Base-by-base conservation (phyloP, 1,140 invertebrate species). In the Drosophila orena region DNA sequence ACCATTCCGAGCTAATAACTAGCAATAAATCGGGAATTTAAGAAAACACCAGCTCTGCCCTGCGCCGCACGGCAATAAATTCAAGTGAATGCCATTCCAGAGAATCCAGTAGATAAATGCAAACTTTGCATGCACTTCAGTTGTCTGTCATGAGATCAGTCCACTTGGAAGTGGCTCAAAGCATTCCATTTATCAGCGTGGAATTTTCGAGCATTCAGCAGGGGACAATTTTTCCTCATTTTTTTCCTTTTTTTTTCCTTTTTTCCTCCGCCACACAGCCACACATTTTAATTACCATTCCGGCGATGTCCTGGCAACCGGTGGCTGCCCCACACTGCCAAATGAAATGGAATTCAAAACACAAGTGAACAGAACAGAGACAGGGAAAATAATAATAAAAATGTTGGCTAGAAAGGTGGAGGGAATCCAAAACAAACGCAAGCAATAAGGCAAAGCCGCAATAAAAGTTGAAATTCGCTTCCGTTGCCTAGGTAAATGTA, bases 401-500 rank as follows among this genome's bases (percentile, higher is more conserved):
- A 56, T 46, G 62, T 34, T 56, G 30, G 69, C 40, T 40, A 44
- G 42, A 69, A 69, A 70, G 50, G 30, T 8, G 30, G 30, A 7
- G 30, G 30, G 7, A 30, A 8, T 30, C 42, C 35, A 57, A 49
- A 35, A 50, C 15, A 7, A 35, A 49, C 60, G 40, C 27, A 70
- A 70, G 68, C 64, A 70, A 70, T 69, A 70, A 69, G 65, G 66
- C 42, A 56, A 70, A 70, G 52, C 64, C 68, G 50, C 68, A 70
- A 70, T 70, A 70, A 70, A 70, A 70, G 20, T 71, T 49, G 43
- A 70, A 70, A 71, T 70, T 57, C 27, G 43, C 37, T 49, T 40
- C 43, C 68, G 81, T 85, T 81, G 64, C 81, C 77, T 74, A 86
- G 81, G 58, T 60, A 65, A 81, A 78, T 49, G 59, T 58, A 75